Evolutionary conservation across 2,113 vertebrate species (phyloP).

Genomic region (Eudyptes chrysolophus): DNA sequence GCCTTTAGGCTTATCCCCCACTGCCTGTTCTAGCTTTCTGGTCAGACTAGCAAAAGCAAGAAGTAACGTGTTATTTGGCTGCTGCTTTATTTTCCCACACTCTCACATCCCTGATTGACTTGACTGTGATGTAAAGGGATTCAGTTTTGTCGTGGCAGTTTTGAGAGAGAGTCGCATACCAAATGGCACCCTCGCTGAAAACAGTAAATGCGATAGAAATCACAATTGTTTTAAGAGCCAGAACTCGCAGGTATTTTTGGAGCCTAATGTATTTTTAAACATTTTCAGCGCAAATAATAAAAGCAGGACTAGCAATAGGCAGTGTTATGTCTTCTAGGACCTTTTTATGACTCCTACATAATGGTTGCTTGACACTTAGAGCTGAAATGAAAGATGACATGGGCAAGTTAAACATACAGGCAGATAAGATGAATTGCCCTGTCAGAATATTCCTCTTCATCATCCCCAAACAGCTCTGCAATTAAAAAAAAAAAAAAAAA

Average conservation of each 20-base stretch:
- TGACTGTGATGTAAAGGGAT: slow-evolving; percentile 1
- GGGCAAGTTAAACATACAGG: slow-evolving; percentile 33
- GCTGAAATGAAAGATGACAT: slow-evolving; percentile 24
- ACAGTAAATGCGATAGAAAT: not conserved
- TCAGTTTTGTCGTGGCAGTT: not conserved
- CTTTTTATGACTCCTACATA: not conserved
- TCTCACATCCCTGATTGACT: not conserved
- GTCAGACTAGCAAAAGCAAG: slow-evolving; percentile 1
- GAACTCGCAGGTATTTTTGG: not conserved
- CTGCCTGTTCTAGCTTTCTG: not conserved
- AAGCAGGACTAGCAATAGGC: not conserved
- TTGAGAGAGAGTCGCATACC: not conserved
- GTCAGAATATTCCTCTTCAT: slow-evolving; percentile 22
- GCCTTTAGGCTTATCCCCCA: not conserved
- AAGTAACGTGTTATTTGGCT: not conserved
- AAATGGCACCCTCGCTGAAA: not conserved
- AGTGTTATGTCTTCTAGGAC: not conserved
- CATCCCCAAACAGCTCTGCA: not conserved
- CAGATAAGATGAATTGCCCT: slow-evolving; percentile 43
- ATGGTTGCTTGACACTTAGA: slow-evolving; percentile 14
- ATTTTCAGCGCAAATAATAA: not conserved
- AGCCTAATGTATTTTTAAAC: not conserved
- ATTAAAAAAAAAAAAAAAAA: not conserved
- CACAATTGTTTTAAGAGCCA: not conserved
- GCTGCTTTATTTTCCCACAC: not conserved